These are phyloP conservation scores for Cephus spinipes DNA, from an alignment of 2,888 invertebrate species.

Conservation along the genomic window DNA sequence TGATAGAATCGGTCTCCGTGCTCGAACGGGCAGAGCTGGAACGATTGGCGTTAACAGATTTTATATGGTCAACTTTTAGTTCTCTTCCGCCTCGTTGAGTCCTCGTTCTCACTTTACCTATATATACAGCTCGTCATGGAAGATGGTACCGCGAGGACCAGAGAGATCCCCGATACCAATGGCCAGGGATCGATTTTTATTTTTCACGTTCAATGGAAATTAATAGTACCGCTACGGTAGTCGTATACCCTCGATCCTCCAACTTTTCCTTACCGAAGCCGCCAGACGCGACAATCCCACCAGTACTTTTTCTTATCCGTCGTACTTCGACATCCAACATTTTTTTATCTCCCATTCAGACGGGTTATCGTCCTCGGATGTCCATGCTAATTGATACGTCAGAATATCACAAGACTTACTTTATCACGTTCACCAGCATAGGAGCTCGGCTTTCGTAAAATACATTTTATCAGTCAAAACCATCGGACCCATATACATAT, in stretches of 20 bases:
- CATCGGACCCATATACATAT: neutral
- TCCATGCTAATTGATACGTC: neutral
- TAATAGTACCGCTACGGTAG: conserved; percentile 13
- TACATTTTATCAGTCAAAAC: neutral
- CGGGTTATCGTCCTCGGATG: neutral
- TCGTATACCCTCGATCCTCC: neutral
- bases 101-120: conserved; percentile 18
- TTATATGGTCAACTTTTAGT: conserved; percentile 34
- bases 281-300: neutral
- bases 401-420: neutral
- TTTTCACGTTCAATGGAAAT: conserved; percentile 20
- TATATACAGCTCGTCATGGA: neutral
- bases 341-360: neutral
- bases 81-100: conserved; percentile 17
- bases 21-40: conserved; percentile 29
- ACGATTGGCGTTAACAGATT: conserved; percentile 41
- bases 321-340: neutral
- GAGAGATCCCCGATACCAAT: neutral
- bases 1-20: conserved; percentile 33
- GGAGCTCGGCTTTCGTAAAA: neutral
- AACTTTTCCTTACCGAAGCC: neutral
- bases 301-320: neutral
- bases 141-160: conserved; percentile 10
- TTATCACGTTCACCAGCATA: neutral
- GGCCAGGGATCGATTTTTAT: conserved; percentile 9